Percentiles rank a stretch among this genome's conserved stretches.
These are phyloP conservation scores for Mystacides longicornis DNA, from an alignment of 2,888 invertebrate genomes.

Conservation along the genomic window DNA sequence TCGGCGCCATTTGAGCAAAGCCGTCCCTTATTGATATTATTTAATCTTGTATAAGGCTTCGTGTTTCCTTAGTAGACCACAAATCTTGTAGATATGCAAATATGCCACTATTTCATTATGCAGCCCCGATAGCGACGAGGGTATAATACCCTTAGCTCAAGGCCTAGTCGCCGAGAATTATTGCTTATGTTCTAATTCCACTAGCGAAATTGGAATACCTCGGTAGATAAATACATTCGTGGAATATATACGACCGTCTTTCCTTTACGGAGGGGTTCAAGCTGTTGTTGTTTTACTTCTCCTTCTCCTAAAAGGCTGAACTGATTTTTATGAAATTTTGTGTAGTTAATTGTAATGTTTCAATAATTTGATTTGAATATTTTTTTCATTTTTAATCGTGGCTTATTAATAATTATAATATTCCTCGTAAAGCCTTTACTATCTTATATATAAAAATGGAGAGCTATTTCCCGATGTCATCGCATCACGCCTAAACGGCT, in stretches of 20 bases:
- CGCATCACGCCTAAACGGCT: too few species aligned
- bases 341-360: too few species aligned
- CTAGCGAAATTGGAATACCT: not conserved
- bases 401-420: too few species aligned
- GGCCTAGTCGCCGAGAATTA: slow-evolving; percentile 21
- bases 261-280: not conserved
- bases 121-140: slow-evolving; percentile 15
- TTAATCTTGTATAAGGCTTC: slow-evolving; percentile 8
- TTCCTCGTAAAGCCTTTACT: too few species aligned
- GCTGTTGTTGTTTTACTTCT: not conserved
- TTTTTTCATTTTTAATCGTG: too few species aligned
- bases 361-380: too few species aligned
- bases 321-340: not conserved
- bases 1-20: not conserved
- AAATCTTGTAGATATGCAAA: slow-evolving; percentile 27
- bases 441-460: too few species aligned
- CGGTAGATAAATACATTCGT: not conserved
- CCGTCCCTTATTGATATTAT: not conserved
- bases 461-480: too few species aligned
- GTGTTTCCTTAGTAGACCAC: slow-evolving; percentile 5
- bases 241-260: not conserved
- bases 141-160: slow-evolving; percentile 18
- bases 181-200: slow-evolving; percentile 6
- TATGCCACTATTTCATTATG: slow-evolving; percentile 25
- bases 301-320: not conserved